phyloP scores from a whole-genome alignment of 1,140 invertebrate species.

The Nomia melanderi region DNA sequence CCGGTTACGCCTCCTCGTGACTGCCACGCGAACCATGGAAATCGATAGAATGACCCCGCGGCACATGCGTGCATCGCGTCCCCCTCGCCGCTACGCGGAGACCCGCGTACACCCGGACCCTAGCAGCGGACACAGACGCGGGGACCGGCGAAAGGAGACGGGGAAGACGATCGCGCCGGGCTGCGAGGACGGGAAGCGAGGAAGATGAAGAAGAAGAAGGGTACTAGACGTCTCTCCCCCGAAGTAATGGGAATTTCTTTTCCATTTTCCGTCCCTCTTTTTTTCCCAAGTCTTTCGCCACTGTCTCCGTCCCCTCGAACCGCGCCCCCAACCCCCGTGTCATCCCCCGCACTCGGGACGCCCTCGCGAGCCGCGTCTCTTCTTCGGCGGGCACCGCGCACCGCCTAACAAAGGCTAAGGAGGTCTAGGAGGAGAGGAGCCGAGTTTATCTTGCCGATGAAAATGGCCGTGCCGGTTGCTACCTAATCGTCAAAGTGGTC shows the following conservation, averaged over 20 bases:
- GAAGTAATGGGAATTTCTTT: constrained; percentile 77
- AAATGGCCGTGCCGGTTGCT: constrained; percentile 37
- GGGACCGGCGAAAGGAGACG: constrained; percentile 35
- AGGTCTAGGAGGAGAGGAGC: constrained; percentile 28
- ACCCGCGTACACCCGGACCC: constrained; percentile 24
- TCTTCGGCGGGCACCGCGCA: constrained; percentile 11
- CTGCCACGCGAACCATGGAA: constrained; percentile 67
- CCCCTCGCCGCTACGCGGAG: constrained; percentile 33
- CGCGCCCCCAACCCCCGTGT: not conserved
- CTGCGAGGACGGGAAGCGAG: constrained; percentile 8
- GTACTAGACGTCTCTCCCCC: constrained; percentile 66
- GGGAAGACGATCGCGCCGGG: constrained; percentile 17
- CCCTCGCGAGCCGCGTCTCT: constrained; percentile 48
- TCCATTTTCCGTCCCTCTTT: constrained; percentile 65
- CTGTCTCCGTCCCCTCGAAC: constrained; percentile 33
- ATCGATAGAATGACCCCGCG: constrained; percentile 72
- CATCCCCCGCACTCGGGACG: constrained; percentile 23
- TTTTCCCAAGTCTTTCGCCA: constrained; percentile 28
- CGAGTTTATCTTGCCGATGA: constrained; percentile 46
- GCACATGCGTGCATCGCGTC: constrained; percentile 73
- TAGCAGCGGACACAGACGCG: constrained; percentile 45
- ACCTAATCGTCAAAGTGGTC: constrained; percentile 44
- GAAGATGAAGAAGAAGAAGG: constrained; percentile 60
- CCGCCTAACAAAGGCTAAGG: constrained; percentile 47
- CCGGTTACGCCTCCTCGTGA: constrained; percentile 62